A percentile compares a stretch with the other conserved stretches of the same genome.
Conservation (phyloP, 2,797 vertebrate species). For the Distichodus sexfasciatus region DNA sequence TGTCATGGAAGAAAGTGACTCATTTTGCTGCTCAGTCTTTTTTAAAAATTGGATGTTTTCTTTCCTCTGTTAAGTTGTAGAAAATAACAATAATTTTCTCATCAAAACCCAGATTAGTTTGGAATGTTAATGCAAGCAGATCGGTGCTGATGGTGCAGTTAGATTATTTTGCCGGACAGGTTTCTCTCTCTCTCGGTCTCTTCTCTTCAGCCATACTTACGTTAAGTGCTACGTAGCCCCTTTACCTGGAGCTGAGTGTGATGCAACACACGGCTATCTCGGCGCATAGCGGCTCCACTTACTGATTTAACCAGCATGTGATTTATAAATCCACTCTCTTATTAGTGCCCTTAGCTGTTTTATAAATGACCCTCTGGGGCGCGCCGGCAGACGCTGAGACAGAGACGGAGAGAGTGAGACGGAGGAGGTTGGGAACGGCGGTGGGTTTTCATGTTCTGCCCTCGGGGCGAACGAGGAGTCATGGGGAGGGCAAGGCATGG, state of each 20-base stretch:
- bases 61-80: not conserved
- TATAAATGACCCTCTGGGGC: slow-evolving; percentile 74
- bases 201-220: not conserved
- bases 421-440: slow-evolving; percentile 35
- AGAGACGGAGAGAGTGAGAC: slow-evolving; percentile 45
- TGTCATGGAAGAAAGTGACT: not conserved
- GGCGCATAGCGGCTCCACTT: slow-evolving; percentile 50
- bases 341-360: slow-evolving; percentile 67
- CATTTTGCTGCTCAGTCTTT: not conserved
- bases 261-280: slow-evolving; percentile 14
- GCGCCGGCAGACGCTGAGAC: slow-evolving; percentile 62
- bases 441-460: slow-evolving; percentile 72
- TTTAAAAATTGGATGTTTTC: not conserved
- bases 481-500: slow-evolving; percentile 56
- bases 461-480: slow-evolving; percentile 72
- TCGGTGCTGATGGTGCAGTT: too few relatives aligned
- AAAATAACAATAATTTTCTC: too few relatives aligned
- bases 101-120: too few relatives aligned
- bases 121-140: too few relatives aligned
- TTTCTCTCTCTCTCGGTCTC: not conserved
- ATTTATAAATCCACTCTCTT: slow-evolving; percentile 74
- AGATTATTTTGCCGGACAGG: too few relatives aligned
- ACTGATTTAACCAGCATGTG: slow-evolving; percentile 70
- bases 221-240: too few relatives aligned
- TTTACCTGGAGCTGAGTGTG: too few relatives aligned